A percentile compares a stretch with the other conserved stretches of the same genome.
These are phyloP conservation scores for human (Homo sapiens) DNA, from an alignment of 2,113 vertebrate genomes.

Conservation along the genomic window DNA sequence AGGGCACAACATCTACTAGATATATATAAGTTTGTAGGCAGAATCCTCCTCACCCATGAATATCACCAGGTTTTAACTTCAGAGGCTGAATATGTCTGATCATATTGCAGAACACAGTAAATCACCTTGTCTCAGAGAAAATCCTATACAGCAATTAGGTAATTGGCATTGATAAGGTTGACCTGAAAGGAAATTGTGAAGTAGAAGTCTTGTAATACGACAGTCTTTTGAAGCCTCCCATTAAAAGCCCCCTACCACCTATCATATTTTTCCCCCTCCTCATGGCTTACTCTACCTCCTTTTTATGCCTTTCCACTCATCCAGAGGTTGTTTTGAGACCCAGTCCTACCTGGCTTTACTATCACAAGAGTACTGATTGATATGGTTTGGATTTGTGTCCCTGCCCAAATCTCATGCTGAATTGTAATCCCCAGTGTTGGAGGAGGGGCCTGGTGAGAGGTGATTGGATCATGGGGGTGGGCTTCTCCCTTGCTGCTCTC, in stretches of 20 bases:
- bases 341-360: neutral
- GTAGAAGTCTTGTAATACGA: neutral
- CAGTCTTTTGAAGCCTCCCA: neutral
- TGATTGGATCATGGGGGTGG: no score
- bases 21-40: neutral
- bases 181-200: neutral
- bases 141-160: neutral
- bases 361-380: neutral
- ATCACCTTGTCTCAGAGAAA: neutral
- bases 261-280: neutral
- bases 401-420: no score
- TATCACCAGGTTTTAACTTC: neutral
- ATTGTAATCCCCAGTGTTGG: no score
- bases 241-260: neutral
- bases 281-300: neutral
- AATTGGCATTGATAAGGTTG: neutral
- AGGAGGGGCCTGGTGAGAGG: no score
- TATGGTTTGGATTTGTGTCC: no score
- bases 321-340: neutral
- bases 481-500: no score
- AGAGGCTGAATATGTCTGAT: neutral
- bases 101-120: neutral
- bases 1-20: neutral
- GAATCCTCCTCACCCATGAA: neutral
- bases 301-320: neutral